Conservation (phyloP, 1,140 invertebrate species). For the Steinernema feltiae region DNA sequence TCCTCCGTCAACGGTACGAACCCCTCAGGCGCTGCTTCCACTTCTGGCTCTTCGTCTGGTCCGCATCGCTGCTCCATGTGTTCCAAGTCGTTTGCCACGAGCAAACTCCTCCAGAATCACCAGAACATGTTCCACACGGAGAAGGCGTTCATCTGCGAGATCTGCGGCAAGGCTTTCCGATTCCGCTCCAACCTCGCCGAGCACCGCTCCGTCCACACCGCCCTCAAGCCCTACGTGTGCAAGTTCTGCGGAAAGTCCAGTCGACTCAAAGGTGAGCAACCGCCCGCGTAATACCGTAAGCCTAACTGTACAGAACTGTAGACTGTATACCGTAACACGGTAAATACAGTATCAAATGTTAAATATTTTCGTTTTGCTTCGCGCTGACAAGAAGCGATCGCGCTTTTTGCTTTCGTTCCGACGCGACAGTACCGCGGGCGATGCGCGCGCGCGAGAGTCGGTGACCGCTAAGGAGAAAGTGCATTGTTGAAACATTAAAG, state of each 20-base stretch:
- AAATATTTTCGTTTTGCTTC: too few species aligned
- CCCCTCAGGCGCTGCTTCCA: not conserved
- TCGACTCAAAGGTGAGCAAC: conserved; percentile 45
- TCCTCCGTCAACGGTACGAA: not conserved
- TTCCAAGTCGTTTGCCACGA: conserved; percentile 29
- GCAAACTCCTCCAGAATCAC: conserved; percentile 32
- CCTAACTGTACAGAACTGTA: conserved; percentile 10
- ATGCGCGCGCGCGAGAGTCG: not conserved
- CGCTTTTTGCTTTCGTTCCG: not conserved
- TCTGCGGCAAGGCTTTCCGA: conserved; percentile 57
- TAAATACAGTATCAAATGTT: not conserved
- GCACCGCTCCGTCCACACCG: conserved; percentile 56
- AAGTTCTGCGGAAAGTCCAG: conserved; percentile 54
- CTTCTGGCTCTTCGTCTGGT: not conserved
- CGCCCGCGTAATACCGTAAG: not conserved
- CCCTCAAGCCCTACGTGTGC: conserved; percentile 53
- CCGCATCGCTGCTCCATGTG: conserved; percentile 31
- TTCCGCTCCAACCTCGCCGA: conserved; percentile 58
- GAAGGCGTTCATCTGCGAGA: conserved; percentile 54
- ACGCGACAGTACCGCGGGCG: not conserved
- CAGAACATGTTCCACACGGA: conserved; percentile 38
- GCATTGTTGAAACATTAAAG: conserved; percentile 7
- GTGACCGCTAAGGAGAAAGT: conserved; percentile 1
- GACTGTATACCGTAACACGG: not conserved
- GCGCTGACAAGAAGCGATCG: too few species aligned